A percentile compares a stretch with the other conserved stretches of the same genome.
Evolutionary conservation across 2,797 vertebrate genomes (phyloP).

Genomic region (Pseudochirops cupreus): DNA sequence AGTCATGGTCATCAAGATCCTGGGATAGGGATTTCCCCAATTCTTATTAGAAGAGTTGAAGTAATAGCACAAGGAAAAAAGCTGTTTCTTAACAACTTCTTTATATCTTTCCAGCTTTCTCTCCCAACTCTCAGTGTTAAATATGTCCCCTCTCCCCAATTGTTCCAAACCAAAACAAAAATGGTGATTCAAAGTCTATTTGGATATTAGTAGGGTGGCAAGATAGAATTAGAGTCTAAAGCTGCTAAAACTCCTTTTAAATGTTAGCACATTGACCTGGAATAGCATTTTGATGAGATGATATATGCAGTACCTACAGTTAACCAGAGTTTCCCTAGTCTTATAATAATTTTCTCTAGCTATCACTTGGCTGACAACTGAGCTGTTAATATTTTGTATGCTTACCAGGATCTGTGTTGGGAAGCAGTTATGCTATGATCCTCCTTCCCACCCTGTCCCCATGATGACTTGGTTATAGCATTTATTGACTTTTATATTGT

Average conservation of each 20-base stretch:
- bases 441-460: not conserved
- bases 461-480: slow-evolving; percentile 66
- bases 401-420: slow-evolving; percentile 65
- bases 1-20: no score
- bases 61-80: no score
- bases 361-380: slow-evolving; percentile 45
- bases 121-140: not conserved
- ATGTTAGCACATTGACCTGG: not conserved
- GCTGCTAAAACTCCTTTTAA: not conserved
- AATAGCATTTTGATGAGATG: slow-evolving; percentile 10
- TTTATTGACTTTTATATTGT: slow-evolving; percentile 66
- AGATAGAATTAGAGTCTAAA: not conserved
- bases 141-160: not conserved
- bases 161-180: no score
- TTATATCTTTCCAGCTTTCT: no score
- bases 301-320: not conserved
- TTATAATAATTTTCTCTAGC: not conserved
- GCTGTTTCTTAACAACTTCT: no score
- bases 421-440: slow-evolving; percentile 71
- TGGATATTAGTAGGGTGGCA: no score
- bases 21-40: no score
- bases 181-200: no score
- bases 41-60: no score
- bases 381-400: slow-evolving; percentile 68
- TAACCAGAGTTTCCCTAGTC: not conserved